Evolutionary conservation across 2,888 invertebrate species (phyloP).

Genomic region (Trachelus troglodyta): DNA sequence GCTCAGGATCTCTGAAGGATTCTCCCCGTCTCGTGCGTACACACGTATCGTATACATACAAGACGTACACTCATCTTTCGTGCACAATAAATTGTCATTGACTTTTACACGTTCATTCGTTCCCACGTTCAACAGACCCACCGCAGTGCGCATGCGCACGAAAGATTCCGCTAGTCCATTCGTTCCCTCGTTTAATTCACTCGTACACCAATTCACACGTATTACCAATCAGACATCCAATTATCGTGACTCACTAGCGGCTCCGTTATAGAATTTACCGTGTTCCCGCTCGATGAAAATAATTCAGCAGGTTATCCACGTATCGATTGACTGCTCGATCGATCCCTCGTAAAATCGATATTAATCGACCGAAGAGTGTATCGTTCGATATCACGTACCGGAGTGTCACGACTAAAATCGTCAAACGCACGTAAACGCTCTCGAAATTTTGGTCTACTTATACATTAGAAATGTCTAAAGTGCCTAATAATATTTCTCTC

Average conservation of each 20-base stretch:
- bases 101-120: background rate
- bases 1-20: conserved; percentile 18
- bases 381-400: conserved; percentile 6
- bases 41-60: background rate
- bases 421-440: conserved; percentile 19
- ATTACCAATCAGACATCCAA: background rate
- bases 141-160: background rate
- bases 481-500: conserved; percentile 9
- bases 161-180: background rate
- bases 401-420: conserved; percentile 21
- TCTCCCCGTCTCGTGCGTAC: background rate
- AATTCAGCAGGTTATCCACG: background rate
- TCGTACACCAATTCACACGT: background rate
- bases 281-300: background rate
- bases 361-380: background rate
- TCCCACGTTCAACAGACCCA: background rate
- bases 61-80: background rate
- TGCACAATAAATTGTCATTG: background rate
- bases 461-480: conserved; percentile 22
- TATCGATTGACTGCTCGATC: background rate
- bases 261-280: background rate
- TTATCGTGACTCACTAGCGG: background rate
- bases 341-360: background rate
- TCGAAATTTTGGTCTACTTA: conserved; percentile 32
- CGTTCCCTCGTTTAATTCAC: background rate